These are phyloP conservation scores for Athalia circularis DNA, from an alignment of 2,888 invertebrate genomes.

Conservation along the genomic window DNA sequence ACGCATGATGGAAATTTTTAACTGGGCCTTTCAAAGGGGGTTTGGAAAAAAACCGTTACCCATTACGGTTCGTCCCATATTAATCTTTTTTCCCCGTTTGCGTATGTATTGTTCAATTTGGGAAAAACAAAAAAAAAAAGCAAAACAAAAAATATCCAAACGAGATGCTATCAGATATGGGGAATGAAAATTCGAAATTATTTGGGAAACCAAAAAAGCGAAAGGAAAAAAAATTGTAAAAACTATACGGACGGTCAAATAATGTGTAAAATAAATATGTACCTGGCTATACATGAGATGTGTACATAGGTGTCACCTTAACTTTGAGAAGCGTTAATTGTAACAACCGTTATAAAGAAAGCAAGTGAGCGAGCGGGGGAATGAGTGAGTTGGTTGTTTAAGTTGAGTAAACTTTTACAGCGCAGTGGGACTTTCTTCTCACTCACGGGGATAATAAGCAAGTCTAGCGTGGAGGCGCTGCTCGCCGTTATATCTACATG, in stretches of 20 bases:
- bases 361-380: too few relatives aligned
- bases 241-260: too few relatives aligned
- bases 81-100: neutral
- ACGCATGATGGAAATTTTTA: constrained; percentile 23
- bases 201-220: too few relatives aligned
- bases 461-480: too few relatives aligned
- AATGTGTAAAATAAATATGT: too few relatives aligned
- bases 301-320: neutral
- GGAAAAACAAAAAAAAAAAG: neutral
- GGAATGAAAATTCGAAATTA: too few relatives aligned
- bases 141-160: neutral
- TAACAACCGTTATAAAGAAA: neutral
- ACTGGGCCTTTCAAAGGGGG: neutral
- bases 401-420: neutral
- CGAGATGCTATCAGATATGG: too few relatives aligned
- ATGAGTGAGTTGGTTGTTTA: neutral
- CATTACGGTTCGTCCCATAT: neutral
- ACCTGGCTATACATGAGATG: too few relatives aligned
- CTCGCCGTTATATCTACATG: too few relatives aligned
- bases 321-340: constrained; percentile 1
- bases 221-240: too few relatives aligned
- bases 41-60: neutral
- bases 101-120: neutral
- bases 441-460: too few relatives aligned
- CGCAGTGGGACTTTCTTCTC: neutral